A percentile compares a stretch with the other conserved stretches of the same genome.
Conservation (phyloP, 2,113 vertebrate species). For the Varanus komodoensis region DNA sequence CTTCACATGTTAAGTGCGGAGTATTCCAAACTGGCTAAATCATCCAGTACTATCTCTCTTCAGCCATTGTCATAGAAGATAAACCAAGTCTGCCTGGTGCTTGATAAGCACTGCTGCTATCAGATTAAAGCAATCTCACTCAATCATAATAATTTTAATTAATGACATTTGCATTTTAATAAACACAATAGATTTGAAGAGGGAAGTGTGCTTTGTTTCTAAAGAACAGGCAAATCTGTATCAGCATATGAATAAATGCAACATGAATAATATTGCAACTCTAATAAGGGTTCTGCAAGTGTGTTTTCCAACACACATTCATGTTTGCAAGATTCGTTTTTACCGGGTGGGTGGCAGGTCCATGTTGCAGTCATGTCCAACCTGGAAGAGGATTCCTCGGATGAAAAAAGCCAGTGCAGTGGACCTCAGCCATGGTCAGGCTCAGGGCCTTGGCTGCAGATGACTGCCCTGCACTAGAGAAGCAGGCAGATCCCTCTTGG, state of each 20-base stretch:
- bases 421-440: too few relatives aligned
- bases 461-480: too few relatives aligned
- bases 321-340: background rate
- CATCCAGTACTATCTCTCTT: background rate
- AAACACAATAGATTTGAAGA: background rate
- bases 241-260: background rate
- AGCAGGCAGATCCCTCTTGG: too few relatives aligned
- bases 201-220: background rate
- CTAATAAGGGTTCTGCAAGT: background rate
- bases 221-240: background rate
- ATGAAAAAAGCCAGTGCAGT: too few relatives aligned
- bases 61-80: background rate
- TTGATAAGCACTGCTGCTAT: background rate
- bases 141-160: conserved; percentile 3
- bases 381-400: too few relatives aligned
- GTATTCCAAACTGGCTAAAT: background rate
- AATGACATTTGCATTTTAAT: conserved; percentile 7
- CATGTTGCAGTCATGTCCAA: background rate
- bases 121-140: background rate
- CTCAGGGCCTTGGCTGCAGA: too few relatives aligned
- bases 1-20: background rate
- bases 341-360: background rate
- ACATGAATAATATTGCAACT: background rate
- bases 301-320: background rate
- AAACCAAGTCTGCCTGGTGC: background rate